These are phyloP conservation scores for Eclectus roratus DNA, from an alignment of 2,113 vertebrate genomes.

Conservation along the genomic window DNA sequence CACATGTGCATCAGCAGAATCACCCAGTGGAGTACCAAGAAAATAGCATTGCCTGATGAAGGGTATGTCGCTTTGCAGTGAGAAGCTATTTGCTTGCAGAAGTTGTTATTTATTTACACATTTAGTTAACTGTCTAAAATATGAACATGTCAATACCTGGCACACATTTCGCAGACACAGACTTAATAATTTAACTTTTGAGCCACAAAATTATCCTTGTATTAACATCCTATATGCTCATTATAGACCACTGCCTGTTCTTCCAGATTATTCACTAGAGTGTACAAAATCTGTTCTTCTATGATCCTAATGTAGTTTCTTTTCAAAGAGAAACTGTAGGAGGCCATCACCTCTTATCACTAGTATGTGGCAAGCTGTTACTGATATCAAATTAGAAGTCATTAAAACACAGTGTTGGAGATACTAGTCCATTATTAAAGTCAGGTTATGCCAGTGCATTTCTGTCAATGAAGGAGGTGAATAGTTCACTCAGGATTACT, in stretches of 20 bases:
- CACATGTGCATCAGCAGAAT: not conserved
- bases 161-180: not conserved
- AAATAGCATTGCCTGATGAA: not conserved
- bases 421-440: constrained; percentile 61
- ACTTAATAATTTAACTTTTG: not conserved
- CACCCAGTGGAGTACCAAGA: not conserved
- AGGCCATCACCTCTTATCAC: not conserved
- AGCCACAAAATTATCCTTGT: not conserved
- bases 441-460: constrained; percentile 57
- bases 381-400: constrained; percentile 71
- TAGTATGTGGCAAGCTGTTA: constrained; percentile 59
- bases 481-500: constrained; percentile 64
- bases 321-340: constrained; percentile 59
- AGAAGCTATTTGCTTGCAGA: not conserved
- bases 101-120: not conserved
- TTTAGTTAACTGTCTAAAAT: not conserved
- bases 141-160: not conserved
- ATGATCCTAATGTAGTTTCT: constrained; percentile 51
- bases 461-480: constrained; percentile 67
- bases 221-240: not conserved
- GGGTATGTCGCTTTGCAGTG: not conserved
- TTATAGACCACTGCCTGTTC: not conserved
- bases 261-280: not conserved
- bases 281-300: constrained; percentile 59
- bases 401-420: constrained; percentile 44